These are phyloP conservation scores for Laspeyria flexula DNA, from an alignment of 2,888 invertebrate genomes.

Conservation along the genomic window DNA sequence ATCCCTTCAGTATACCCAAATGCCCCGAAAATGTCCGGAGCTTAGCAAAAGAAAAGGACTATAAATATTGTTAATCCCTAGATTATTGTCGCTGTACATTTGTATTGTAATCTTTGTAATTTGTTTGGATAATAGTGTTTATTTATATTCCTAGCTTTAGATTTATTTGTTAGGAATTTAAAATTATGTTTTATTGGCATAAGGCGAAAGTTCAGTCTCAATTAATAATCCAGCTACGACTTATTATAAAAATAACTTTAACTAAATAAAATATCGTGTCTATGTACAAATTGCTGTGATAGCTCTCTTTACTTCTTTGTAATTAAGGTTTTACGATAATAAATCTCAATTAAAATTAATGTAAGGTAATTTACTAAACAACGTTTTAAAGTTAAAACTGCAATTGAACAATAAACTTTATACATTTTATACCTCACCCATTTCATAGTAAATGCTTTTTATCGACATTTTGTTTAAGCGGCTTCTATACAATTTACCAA, in stretches of 20 bases:
- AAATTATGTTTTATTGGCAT: no score
- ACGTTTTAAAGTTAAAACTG: slow-evolving; percentile 13
- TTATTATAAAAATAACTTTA: no score
- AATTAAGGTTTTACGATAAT: no score
- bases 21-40: slow-evolving; percentile 48
- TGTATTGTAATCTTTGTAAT: slow-evolving; percentile 41
- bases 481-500: no score
- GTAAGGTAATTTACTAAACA: no score
- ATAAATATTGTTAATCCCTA: slow-evolving; percentile 65
- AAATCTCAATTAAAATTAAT: no score
- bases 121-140: slow-evolving; percentile 38
- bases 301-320: no score
- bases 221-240: no score
- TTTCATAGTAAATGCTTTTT: slow-evolving; percentile 19
- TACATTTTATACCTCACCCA: slow-evolving; percentile 18
- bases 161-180: slow-evolving; percentile 13
- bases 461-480: slow-evolving; percentile 33
- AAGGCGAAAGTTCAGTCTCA: no score
- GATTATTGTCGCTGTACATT: slow-evolving; percentile 52
- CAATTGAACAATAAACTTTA: slow-evolving; percentile 6
- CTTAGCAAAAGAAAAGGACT: slow-evolving; percentile 58
- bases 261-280: no score
- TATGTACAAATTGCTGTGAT: no score
- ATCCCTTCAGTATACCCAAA: slow-evolving; percentile 48
- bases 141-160: slow-evolving; percentile 25